Evolutionary conservation across 2,113 vertebrate species (phyloP), one percentile per base, ranked within the genome.

Genomic region (Cololabis saira): DNA sequence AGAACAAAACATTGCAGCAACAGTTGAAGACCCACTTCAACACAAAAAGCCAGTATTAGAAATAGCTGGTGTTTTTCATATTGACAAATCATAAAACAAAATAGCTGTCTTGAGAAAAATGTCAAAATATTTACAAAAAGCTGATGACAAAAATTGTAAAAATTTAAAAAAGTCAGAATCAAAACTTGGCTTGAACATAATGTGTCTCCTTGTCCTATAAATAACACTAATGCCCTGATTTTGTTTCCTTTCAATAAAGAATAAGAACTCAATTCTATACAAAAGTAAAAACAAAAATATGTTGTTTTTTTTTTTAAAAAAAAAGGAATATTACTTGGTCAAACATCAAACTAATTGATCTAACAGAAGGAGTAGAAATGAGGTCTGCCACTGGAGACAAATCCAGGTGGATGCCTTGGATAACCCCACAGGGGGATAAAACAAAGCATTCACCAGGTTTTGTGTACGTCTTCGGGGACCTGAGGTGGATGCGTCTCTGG

Each of bases 381-480:
- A 61, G 67, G 93, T 94, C 93, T 94, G 88, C 93, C 93, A 94
- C 93, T 93, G 93, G 93, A 94, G 93, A 94, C 93, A 92, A 93
- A 89, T 84, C 85, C 78, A 91, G 76, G 78, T 54, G 81, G 77
- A 82, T 88, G 80, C 80, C 76, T 63, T 76, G 52, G 80, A 86
- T 71, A 85, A 81, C 78, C 82, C 72, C 52, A 67, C 59, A 61
- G 61, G 70, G 70, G 63, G 53, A 44, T 60, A 65, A 44, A 53
- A 69, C 56, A 54, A 60, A 72, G 44, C 74, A 68, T 80, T 94
- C 90, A 94, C 93, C 93, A 92, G 65, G 76, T 84, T 87, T 92
- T 91, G 82, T 93, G 92, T 14, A 86, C 21, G 44, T 89, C 89
- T 80, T 92, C 89, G 49, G 87, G 80, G 41, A 91, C 87, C 7